Evolutionary conservation across 2,797 vertebrate species (phyloP).

Genomic region (Pygocentrus nattereri): DNA sequence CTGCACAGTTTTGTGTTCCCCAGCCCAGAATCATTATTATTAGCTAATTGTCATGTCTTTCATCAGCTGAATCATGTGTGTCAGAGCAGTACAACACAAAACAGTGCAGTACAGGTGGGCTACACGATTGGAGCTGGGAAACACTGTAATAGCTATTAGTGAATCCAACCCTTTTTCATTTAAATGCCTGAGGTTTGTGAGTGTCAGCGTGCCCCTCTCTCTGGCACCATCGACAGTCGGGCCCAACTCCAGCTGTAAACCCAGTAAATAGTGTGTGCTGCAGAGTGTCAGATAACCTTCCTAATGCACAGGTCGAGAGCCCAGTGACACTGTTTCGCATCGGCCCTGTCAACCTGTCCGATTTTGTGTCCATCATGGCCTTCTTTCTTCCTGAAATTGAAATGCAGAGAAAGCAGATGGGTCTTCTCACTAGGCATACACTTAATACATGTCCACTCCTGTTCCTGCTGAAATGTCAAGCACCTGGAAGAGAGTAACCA

Average conservation of each 20-base stretch:
- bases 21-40: neutral
- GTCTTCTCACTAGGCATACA: slow-evolving; percentile 39
- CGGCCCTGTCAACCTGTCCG: slow-evolving; percentile 58
- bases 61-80: neutral
- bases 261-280: slow-evolving; percentile 46
- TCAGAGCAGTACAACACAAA: neutral
- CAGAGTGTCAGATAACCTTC: slow-evolving; percentile 57
- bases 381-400: slow-evolving; percentile 56
- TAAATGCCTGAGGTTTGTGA: slow-evolving; percentile 25
- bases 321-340: slow-evolving; percentile 52
- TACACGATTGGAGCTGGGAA: neutral
- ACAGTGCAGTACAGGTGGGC: neutral
- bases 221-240: slow-evolving; percentile 25
- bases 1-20: neutral
- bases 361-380: slow-evolving; percentile 47
- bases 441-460: slow-evolving; percentile 50
- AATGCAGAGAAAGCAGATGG: slow-evolving; percentile 46
- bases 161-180: slow-evolving; percentile 13
- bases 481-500: slow-evolving; percentile 38
- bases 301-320: slow-evolving; percentile 47
- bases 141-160: neutral
- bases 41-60: neutral
- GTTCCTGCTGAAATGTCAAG: slow-evolving; percentile 46
- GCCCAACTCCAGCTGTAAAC: slow-evolving; percentile 35
- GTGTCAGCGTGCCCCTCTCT: slow-evolving; percentile 15